Percentiles rank a stretch among this genome's conserved stretches.
Evolutionary conservation across 1,140 invertebrate species (phyloP).

Genomic region (Teleogryllus occipitalis): DNA sequence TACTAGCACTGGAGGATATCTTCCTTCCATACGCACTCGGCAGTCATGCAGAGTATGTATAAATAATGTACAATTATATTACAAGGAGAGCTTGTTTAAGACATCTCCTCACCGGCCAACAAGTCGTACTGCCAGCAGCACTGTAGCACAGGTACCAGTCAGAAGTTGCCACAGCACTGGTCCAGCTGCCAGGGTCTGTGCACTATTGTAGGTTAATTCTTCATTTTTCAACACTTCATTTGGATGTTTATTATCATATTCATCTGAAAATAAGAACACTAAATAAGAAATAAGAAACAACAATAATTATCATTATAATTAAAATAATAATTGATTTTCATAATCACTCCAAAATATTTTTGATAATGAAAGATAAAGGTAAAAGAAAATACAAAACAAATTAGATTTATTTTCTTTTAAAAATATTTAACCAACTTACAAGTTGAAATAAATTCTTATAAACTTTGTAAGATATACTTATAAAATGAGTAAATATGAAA

Average conservation of each 20-base stretch:
- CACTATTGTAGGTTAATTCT: slow-evolving; percentile 63
- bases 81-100: slow-evolving; percentile 10
- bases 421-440: too few species aligned
- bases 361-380: too few species aligned
- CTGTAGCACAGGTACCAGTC: slow-evolving; percentile 11
- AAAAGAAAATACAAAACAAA: too few species aligned
- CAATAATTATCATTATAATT: neutral
- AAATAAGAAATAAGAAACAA: neutral
- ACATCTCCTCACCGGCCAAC: slow-evolving; percentile 24
- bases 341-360: too few species aligned
- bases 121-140: slow-evolving; percentile 18
- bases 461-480: too few species aligned
- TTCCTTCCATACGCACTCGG: slow-evolving; percentile 6
- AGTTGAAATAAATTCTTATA: too few species aligned
- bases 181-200: slow-evolving; percentile 26
- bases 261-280: slow-evolving; percentile 48
- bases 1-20: neutral
- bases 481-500: too few species aligned
- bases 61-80: slow-evolving; percentile 26
- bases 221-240: slow-evolving; percentile 90
- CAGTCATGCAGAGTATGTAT: slow-evolving; percentile 22
- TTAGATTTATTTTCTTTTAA: too few species aligned
- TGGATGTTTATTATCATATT: slow-evolving; percentile 69
- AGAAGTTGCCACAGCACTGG: slow-evolving; percentile 15
- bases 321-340: too few species aligned